Evolutionary conservation across 2,113 vertebrate genomes (phyloP).

Genomic region (Motacilla tschutschensis): DNA sequence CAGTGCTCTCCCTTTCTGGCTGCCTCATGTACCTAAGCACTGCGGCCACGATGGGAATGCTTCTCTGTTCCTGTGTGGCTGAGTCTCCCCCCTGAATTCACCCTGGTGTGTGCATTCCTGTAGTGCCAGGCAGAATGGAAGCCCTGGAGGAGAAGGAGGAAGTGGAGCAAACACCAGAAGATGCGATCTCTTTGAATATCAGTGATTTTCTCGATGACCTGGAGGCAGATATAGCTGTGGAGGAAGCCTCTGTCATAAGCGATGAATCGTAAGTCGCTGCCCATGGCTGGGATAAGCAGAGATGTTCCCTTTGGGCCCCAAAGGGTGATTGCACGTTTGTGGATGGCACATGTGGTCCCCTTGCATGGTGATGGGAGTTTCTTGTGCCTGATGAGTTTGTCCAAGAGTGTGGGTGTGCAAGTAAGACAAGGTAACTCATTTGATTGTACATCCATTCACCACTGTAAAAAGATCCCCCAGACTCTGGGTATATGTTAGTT

Average conservation of each 20-base stretch:
- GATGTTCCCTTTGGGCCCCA: neutral
- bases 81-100: neutral
- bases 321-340: accelerated
- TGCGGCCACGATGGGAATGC: accelerated
- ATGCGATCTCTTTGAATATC: neutral
- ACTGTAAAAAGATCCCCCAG: neutral
- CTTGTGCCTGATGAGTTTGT: neutral
- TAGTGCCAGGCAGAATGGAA: constrained; percentile 20
- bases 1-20: neutral
- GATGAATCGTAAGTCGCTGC: constrained; percentile 28
- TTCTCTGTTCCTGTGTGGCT: neutral
- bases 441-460: neutral
- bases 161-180: neutral
- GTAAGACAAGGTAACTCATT: neutral
- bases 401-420: neutral
- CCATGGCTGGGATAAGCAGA: neutral
- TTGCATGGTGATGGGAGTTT: neutral
- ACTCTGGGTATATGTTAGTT: neutral
- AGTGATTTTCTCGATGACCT: neutral
- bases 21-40: neutral
- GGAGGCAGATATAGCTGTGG: neutral
- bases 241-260: neutral
- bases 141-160: neutral
- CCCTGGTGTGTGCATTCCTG: neutral
- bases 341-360: neutral